Conservation (phyloP, 2,888 invertebrate genomes). For the Drosophila affinis region DNA sequence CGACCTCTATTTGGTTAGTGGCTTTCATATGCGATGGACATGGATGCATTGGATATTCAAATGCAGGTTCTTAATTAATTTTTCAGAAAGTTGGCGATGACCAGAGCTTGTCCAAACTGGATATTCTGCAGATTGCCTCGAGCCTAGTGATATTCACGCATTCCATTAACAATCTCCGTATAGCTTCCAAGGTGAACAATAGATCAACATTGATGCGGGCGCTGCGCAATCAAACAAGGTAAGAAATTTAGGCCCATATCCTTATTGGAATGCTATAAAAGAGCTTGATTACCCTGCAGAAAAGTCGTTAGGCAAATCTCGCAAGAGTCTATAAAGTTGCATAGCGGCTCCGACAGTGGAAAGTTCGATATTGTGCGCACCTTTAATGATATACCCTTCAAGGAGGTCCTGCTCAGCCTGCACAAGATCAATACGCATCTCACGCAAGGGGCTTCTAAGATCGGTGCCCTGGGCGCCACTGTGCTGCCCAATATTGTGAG, state of each 20-base stretch:
- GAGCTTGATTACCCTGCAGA: slow-evolving; percentile 3
- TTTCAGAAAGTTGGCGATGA: slow-evolving; percentile 64
- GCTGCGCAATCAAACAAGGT: slow-evolving; percentile 62
- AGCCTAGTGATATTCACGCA: slow-evolving; percentile 77
- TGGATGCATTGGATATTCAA: background rate
- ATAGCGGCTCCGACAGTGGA: slow-evolving; percentile 17
- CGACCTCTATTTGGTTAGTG: slow-evolving; percentile 62
- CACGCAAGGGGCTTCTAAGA: slow-evolving; percentile 21
- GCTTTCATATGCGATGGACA: too few relatives aligned
- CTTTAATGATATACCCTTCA: slow-evolving; percentile 79
- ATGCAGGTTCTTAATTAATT: background rate
- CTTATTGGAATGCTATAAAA: accelerated
- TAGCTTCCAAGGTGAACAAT: slow-evolving; percentile 62
- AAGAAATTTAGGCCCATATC: background rate
- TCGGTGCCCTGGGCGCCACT: slow-evolving; percentile 31
- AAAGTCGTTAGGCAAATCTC: slow-evolving; percentile 51
- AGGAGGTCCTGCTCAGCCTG: slow-evolving; percentile 55
- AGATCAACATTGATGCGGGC: slow-evolving; percentile 64
- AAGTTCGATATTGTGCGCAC: slow-evolving; percentile 78
- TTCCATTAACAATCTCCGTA: slow-evolving; percentile 75
- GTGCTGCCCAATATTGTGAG: slow-evolving; percentile 51
- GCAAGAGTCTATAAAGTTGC: slow-evolving; percentile 51
- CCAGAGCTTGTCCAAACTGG: slow-evolving; percentile 57
- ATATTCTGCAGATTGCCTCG: slow-evolving; percentile 72
- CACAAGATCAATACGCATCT: slow-evolving; percentile 53